Conservation (phyloP, 2,113 vertebrate genomes). For the Microtus pennsylvanicus region DNA sequence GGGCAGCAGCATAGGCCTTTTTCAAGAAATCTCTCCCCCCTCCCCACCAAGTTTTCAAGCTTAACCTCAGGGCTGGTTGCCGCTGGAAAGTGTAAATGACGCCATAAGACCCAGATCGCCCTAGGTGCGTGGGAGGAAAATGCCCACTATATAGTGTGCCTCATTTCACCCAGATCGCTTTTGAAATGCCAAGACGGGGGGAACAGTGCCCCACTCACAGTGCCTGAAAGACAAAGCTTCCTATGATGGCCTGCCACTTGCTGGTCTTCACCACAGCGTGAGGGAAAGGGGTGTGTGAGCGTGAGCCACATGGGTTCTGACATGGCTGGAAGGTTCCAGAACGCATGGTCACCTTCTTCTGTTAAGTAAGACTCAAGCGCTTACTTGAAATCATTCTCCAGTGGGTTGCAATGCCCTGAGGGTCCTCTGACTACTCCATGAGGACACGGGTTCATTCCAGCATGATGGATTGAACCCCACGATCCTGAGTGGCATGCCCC, state of each 20-base stretch:
- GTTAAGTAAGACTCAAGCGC: not conserved
- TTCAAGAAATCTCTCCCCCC: not conserved
- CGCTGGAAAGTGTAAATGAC: constrained; percentile 49
- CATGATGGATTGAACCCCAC: not conserved
- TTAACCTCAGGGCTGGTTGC: not conserved
- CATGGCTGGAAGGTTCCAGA: not conserved
- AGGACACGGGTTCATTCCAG: accelerated
- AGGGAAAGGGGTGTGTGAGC: not conserved
- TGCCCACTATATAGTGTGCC: not conserved
- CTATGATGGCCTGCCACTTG: not conserved
- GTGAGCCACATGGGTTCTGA: not conserved
- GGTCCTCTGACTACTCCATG: not conserved
- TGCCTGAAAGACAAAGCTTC: not conserved
- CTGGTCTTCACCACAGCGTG: not conserved
- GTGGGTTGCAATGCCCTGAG: accelerated
- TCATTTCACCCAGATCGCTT: not conserved
- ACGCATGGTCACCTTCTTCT: not conserved
- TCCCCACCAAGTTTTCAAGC: not conserved
- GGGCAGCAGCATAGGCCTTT: accelerated
- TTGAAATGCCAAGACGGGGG: not conserved
- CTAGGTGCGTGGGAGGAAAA: constrained; percentile 28
- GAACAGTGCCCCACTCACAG: accelerated
- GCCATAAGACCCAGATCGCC: not conserved
- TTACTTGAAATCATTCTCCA: not conserved
- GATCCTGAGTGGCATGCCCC: not conserved